Conservation (phyloP, 2,113 vertebrate genomes). For the Motacilla alba region DNA sequence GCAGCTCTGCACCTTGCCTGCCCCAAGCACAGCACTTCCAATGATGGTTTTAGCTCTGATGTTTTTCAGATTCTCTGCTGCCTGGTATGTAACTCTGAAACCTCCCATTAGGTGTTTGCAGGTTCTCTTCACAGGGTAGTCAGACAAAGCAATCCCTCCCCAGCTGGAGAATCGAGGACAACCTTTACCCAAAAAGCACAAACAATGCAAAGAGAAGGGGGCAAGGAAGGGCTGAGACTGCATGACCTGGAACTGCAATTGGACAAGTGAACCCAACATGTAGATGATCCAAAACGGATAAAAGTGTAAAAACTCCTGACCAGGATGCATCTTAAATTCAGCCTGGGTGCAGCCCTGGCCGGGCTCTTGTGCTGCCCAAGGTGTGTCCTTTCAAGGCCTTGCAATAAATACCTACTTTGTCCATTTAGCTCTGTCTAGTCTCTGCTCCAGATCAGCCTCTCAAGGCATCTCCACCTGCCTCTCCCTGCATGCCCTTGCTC, state of each 20-base stretch:
- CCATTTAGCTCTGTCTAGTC: background rate
- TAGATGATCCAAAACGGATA: background rate
- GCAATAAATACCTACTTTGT: background rate
- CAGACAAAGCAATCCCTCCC: background rate
- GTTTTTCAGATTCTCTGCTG: background rate
- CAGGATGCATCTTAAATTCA: background rate
- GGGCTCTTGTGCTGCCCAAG: background rate
- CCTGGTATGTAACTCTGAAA: background rate
- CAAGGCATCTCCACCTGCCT: background rate
- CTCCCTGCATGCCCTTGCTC: background rate
- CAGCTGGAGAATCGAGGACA: background rate
- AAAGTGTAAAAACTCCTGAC: background rate
- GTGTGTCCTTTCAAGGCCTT: background rate
- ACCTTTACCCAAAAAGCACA: background rate
- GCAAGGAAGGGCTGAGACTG: background rate
- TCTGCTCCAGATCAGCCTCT: background rate
- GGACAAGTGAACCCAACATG: background rate
- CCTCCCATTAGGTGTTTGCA: background rate
- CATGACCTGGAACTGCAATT: background rate
- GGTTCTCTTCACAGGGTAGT: background rate
- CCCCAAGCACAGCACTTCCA: rapidly evolving
- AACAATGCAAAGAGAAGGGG: background rate
- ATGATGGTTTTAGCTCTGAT: rapidly evolving
- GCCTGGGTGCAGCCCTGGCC: background rate
- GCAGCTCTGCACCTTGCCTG: background rate